Evolutionary conservation across 2,113 vertebrate genomes (phyloP), one percentile per base, ranked within the genome.

Genomic region (Gracilinanus agilis): DNA sequence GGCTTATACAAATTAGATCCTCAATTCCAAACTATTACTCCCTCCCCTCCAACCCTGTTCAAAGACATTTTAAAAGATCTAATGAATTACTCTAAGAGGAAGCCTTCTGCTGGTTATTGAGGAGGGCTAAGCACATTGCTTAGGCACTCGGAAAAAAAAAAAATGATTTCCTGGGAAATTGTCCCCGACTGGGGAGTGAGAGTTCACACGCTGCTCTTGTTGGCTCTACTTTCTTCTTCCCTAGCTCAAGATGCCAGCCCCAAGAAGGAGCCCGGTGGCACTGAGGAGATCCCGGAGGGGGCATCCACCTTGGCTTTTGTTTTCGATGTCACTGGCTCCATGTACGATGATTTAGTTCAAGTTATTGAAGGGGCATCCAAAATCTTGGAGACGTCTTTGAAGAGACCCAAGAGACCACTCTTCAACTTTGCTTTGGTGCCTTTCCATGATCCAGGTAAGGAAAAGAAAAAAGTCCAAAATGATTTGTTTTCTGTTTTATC

Each of bases 281-380:
- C 94, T 3, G 98, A 99, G 95, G 98, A 98, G 24, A 98, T 99
- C 95, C 99, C 99, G 2, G 99, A 99, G 97, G 99, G 99, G 56
- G 99, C 99, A 83, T 99, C 99, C 94, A 99, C 99, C 88, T 98
- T 99, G 97, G 99, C 99, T 0, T 99, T 99, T 97, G 99, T 99
- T n/a, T 99, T 99, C 92, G 99, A 99, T 96, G 99, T 99, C 55
- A 99, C 99, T 67, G 99, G 99, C 34, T 99, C 99, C 98, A 99
- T 99, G 99, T 99, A 99, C 92, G 99, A 99, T 93, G 99, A 99
- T 96, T 97, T 99, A 96, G 99, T 99, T 93, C 99, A 99, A 98
- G 99, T 99, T 11, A 99, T 99, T 91, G 99, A 99, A 96, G 99
- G 99, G 7, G 99, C 99, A 5, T 99, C 99, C 94, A 99, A 99